phyloP scores from a whole-genome alignment of 2,113 vertebrate species.

The Oreocharis arfaki region DNA sequence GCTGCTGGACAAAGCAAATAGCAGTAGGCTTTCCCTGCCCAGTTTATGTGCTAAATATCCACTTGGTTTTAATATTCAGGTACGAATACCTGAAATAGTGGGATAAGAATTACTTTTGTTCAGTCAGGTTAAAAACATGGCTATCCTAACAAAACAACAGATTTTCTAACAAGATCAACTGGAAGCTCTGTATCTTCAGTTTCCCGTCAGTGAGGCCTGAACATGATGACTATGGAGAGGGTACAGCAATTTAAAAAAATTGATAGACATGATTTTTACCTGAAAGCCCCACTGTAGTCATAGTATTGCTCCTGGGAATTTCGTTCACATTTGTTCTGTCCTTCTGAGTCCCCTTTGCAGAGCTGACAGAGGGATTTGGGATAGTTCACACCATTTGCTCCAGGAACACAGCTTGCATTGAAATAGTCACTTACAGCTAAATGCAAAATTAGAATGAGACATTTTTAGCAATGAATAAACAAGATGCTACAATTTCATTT shows the following conservation, averaged over 20 bases:
- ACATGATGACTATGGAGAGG: not conserved
- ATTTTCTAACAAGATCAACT: not conserved
- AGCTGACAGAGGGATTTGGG: constrained; percentile 80
- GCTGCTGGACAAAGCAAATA: not conserved
- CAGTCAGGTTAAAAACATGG: not conserved
- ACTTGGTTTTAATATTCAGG: not conserved
- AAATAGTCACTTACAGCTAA: constrained; percentile 88
- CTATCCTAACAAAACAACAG: not conserved
- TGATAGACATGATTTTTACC: constrained; percentile 68
- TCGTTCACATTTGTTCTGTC: constrained; percentile 70
- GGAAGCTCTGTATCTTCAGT: not conserved
- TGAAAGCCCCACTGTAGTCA: constrained; percentile 87
- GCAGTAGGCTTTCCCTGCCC: not conserved
- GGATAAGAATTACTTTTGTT: not conserved
- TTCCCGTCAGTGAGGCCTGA: not conserved
- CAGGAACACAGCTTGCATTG: constrained; percentile 87
- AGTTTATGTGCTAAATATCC: not conserved
- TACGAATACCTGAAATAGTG: not conserved
- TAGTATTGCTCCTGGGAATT: constrained; percentile 79
- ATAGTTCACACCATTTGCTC: constrained; percentile 67
- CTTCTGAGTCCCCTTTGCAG: constrained; percentile 75
- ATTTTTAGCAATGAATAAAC: not conserved
- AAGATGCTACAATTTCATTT: not conserved
- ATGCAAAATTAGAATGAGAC: not conserved
- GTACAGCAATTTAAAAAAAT: not conserved